Conservation (phyloP, 2,797 vertebrate species). For the Erpetoichthys calabaricus region DNA sequence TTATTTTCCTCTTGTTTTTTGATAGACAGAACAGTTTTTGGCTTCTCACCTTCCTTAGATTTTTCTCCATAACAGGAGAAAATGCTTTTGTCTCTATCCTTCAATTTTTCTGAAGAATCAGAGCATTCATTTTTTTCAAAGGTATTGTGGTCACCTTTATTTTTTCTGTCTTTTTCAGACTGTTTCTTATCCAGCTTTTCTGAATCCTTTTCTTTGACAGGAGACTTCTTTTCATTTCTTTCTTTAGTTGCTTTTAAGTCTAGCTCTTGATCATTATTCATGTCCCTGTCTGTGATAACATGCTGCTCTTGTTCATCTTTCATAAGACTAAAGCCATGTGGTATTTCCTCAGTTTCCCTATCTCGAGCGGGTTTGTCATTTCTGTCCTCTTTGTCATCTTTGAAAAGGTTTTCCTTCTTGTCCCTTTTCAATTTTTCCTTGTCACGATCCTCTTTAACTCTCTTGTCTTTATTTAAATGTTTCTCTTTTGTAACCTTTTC, state of each 20-base stretch:
- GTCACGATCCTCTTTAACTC: constrained; percentile 69
- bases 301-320: constrained; percentile 69
- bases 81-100: constrained; percentile 48
- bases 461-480: constrained; percentile 65
- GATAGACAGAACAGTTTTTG: constrained; percentile 46
- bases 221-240: constrained; percentile 67
- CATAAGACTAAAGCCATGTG: constrained; percentile 31
- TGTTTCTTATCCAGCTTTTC: constrained; percentile 78
- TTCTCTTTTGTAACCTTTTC: constrained; percentile 77
- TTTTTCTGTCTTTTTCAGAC: constrained; percentile 80
- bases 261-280: constrained; percentile 56
- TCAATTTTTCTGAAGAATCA: constrained; percentile 64
- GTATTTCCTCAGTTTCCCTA: constrained; percentile 41
- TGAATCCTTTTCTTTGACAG: constrained; percentile 70
- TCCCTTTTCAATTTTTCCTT: constrained; percentile 75
- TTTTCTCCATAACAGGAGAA: constrained; percentile 60
- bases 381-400: constrained; percentile 68
- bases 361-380: constrained; percentile 36
- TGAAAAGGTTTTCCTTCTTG: constrained; percentile 58
- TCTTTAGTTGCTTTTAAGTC: constrained; percentile 70
- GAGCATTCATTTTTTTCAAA: constrained; percentile 66
- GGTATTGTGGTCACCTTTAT: constrained; percentile 63
- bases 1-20: constrained; percentile 80
- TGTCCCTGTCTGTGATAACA: constrained; percentile 47
- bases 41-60: constrained; percentile 80